A percentile compares a stretch with the other conserved stretches of the same genome.
Conservation (phyloP, 1,140 invertebrate genomes). For the Hyles euphorbiae region DNA sequence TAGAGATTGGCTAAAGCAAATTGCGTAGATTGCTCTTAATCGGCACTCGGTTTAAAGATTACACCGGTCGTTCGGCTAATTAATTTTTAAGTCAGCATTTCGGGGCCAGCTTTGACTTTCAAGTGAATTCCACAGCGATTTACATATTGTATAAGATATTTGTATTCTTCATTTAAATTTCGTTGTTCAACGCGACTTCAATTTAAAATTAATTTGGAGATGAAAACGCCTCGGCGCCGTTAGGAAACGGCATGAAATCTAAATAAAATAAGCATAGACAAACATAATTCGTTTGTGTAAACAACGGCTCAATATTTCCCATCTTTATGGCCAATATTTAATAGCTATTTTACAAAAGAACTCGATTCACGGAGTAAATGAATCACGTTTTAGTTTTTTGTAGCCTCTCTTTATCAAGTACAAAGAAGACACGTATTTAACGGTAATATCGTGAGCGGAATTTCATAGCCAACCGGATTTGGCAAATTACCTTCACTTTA, state of each 20-base stretch:
- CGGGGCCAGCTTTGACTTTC: constrained; percentile 51
- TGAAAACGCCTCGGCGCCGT: background rate
- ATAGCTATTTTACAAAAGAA: no score
- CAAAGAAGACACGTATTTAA: no score
- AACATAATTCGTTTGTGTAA: no score
- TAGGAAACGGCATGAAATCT: no score
- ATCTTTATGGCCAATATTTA: no score
- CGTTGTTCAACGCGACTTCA: constrained; percentile 17
- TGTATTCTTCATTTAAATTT: constrained; percentile 26
- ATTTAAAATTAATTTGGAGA: constrained; percentile 23
- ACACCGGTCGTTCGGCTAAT: constrained; percentile 74
- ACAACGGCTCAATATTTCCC: no score
- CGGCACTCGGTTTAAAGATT: constrained; percentile 63
- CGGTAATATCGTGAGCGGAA: no score
- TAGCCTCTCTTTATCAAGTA: no score
- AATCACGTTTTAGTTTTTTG: no score
- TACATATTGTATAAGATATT: constrained; percentile 55
- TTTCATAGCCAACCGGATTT: constrained; percentile 17
- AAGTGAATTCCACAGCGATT: constrained; percentile 58
- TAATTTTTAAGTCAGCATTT: constrained; percentile 74
- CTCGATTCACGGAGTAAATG: no score
- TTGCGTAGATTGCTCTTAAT: constrained; percentile 44
- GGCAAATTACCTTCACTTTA: constrained; percentile 34
- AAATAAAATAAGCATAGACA: no score
- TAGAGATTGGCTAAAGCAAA: constrained; percentile 33